Evolutionary conservation across 1,140 invertebrate species (phyloP).

Genomic region (Caenorhabditis tropicalis): DNA sequence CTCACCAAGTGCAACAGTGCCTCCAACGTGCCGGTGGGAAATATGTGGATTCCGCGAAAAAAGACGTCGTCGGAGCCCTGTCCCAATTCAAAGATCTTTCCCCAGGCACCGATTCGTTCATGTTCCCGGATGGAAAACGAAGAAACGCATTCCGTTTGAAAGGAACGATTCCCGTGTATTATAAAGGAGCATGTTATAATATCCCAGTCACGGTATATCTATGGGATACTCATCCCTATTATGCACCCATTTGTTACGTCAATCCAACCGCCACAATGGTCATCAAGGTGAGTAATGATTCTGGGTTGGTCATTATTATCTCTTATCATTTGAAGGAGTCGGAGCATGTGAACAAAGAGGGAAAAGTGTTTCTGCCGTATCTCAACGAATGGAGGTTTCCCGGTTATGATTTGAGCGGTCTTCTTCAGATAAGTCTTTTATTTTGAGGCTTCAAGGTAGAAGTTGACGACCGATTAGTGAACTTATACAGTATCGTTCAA

Average conservation of each 20-base stretch:
- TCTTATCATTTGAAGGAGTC: slow-evolving; percentile 32
- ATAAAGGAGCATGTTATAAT: slow-evolving; percentile 82
- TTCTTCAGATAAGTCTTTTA: slow-evolving; percentile 65
- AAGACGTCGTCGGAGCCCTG: slow-evolving; percentile 80
- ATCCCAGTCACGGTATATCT: slow-evolving; percentile 96
- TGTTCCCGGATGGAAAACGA: slow-evolving; percentile 62
- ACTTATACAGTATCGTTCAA: neutral
- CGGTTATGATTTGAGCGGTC: slow-evolving; percentile 73
- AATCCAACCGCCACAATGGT: slow-evolving; percentile 92
- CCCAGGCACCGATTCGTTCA: slow-evolving; percentile 77
- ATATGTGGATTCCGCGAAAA: slow-evolving; percentile 80
- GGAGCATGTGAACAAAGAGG: slow-evolving; percentile 76
- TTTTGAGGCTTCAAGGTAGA: slow-evolving; percentile 45
- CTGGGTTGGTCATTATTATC: neutral
- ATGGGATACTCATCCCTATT: slow-evolving; percentile 93
- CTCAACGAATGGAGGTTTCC: slow-evolving; percentile 91
- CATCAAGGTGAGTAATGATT: slow-evolving; percentile 78
- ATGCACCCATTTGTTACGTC: slow-evolving; percentile 96
- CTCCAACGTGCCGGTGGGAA: slow-evolving; percentile 77
- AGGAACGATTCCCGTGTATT: slow-evolving; percentile 66
- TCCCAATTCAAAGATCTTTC: slow-evolving; percentile 80
- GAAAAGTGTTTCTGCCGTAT: slow-evolving; percentile 95
- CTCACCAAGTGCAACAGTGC: slow-evolving; percentile 34
- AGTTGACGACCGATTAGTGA: too few species aligned
- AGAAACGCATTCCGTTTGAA: slow-evolving; percentile 56